Base-by-base conservation (phyloP, 1,140 invertebrate genomes). In the Apis laboriosa region DNA sequence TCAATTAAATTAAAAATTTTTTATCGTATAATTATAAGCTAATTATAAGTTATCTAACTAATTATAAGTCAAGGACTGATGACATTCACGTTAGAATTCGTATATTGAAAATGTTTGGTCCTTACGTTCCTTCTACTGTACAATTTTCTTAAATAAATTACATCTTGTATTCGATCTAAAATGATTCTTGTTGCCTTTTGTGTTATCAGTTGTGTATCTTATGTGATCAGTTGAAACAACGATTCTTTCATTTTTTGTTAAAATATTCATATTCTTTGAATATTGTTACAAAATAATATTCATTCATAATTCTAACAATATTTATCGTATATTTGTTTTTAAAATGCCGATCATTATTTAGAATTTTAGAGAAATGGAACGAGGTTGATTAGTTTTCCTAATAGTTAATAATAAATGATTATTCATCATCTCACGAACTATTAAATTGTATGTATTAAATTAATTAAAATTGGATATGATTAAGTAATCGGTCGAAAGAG, bases 81-180 rank as follows among this genome's bases (percentile, higher is more conserved):
- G 60, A 74, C 53, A 56, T n/a, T 7, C n/a, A 53, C 58, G 61
- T 51, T 51, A 53, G 64, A 51, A 19, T 53, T 60, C 56, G 60
- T 55, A 49, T 70, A 60, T 78, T 21, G 28, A 83, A 83, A 75
- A 55, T 78, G 61, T 78, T 83, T 83, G 81, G 81, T 83, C 81
- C 81, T 78, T 78, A 78, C 60, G 76, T 83, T 83, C 53, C 51
- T 9, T 70, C 80, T 77, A 83, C 74, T 71, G 58, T 82, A 77
- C 55, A 77, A 13, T 68, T n/a, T 17, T n/a, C 15, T 77, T 55
- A 64, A 80, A 75, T 64, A 63, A 74, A 66, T 34, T 66, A 71
- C n/a, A 58, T n/a, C n/a, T 28, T 49, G 3, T 7, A 17, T 24
- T 17, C n/a, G 28, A 68, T 68, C 56, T 71, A 53, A 49, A 49